Base-by-base conservation (phyloP, 1,140 invertebrate genomes). In the Conus betulinus region DNA sequence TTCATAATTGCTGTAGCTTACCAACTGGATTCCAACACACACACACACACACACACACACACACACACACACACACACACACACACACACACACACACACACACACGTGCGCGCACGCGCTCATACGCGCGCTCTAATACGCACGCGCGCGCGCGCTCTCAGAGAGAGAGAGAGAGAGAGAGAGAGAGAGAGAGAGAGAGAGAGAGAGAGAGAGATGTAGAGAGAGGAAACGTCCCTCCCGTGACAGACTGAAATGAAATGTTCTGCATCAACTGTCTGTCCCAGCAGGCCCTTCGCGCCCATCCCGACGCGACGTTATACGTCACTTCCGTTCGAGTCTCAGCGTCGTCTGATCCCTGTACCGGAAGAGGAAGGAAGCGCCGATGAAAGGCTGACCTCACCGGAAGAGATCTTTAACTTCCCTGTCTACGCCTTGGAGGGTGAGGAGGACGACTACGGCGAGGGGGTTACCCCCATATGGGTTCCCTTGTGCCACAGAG, bases 291-390 rank as follows among this genome's bases (percentile, higher is more conserved):
- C 87, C 0, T 90, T 85, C 78, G 89, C 87, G 7, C 87, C 84
- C 17, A 55, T 90, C n/a, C 89, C 89, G 27, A 85, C 87, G 7
- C 63, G 89, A 5, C 79, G 89, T 5, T 90, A 87, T 51, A 63
- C 85, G 78, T 52, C 89, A 89, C 74, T 84, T 51, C 81, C 89
- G 89, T 87, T 88, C 52, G 89, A 90, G 63, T 71, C 83, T 0
- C 83, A 90, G 87, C 84, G 89, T 25, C 85, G 89, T 39, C 85
- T 90, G 10, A 90, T 90, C 52, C 87, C 89, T 5, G 89, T 90
- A 27, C 89, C 89, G n/a, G 89, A 90, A 71, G 89, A 90, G 76
- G 89, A 90, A 76, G 89, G 89, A 1, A 85, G 88, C 71, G 87
- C 87, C 13, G 89, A 90, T 79, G 89, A 89, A 63, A 52, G 89